These are phyloP conservation scores for Pimephales promelas DNA, from an alignment of 2,113 vertebrate genomes.

Conservation along the genomic window DNA sequence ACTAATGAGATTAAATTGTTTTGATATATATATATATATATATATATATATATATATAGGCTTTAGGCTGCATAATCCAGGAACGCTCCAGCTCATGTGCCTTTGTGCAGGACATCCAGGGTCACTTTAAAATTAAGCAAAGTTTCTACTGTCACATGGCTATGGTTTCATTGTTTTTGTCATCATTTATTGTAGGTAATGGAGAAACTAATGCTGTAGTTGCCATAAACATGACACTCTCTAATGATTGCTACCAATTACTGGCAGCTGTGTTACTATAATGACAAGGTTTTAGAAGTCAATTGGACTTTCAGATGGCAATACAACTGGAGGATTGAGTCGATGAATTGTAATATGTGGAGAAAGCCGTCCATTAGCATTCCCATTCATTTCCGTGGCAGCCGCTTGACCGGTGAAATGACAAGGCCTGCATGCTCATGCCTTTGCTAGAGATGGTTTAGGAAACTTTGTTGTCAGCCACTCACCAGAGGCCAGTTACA, in stretches of 20 bases:
- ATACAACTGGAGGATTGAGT: background rate
- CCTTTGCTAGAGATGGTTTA: background rate
- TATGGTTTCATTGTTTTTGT: background rate
- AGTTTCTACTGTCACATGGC: background rate
- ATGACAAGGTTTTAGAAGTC: constrained; percentile 9
- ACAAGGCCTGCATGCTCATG: background rate
- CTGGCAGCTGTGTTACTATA: background rate
- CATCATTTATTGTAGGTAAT: background rate
- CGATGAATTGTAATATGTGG: background rate
- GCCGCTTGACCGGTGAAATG: background rate
- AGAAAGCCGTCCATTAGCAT: constrained; percentile 4
- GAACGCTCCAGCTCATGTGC: background rate
- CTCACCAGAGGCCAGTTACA: background rate
- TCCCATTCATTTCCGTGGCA: background rate
- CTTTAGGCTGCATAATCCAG: background rate
- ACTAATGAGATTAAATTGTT: background rate
- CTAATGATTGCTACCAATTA: constrained; percentile 18
- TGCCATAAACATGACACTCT: background rate
- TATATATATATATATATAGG: no score
- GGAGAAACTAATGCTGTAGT: background rate
- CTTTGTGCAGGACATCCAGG: background rate
- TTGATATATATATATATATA: background rate
- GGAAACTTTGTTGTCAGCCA: background rate
- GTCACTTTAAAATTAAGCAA: background rate
- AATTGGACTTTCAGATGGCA: constrained; percentile 5